Evolutionary conservation across 2,797 vertebrate genomes (phyloP).

Genomic region (Cyprinodon diabolis): DNA sequence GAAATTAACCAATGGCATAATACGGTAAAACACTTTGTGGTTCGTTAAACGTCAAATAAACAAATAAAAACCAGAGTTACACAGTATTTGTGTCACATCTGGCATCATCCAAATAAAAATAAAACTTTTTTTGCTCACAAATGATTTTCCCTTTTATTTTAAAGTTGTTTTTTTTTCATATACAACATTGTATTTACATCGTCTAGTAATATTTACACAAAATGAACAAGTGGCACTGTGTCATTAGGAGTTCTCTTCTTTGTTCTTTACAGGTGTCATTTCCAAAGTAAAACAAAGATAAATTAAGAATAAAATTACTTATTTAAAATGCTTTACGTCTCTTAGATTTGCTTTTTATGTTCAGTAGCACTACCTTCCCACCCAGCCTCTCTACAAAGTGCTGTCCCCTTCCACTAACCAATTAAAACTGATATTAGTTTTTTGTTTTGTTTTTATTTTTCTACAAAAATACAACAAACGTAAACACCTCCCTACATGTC

Average conservation of each 20-base stretch:
- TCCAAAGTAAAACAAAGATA: slow-evolving; percentile 74
- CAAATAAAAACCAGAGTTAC: slow-evolving; percentile 42
- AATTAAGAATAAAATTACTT: slow-evolving; percentile 63
- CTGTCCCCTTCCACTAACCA: slow-evolving; percentile 66
- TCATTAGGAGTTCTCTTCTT: slow-evolving; percentile 76
- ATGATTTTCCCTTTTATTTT: slow-evolving; percentile 83
- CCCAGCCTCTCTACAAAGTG: slow-evolving; percentile 79
- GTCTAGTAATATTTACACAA: slow-evolving; percentile 85
- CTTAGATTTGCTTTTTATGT: slow-evolving; percentile 36
- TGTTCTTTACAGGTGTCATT: slow-evolving; percentile 74
- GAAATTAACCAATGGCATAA: slow-evolving; percentile 67
- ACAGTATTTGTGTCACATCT: slow-evolving; percentile 68
- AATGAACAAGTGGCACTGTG: slow-evolving; percentile 85
- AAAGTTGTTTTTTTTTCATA: slow-evolving; percentile 84
- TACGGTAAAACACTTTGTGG: slow-evolving; percentile 68
- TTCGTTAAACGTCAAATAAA: slow-evolving; percentile 69
- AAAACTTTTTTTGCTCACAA: slow-evolving; percentile 78
- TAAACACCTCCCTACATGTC: slow-evolving; percentile 23
- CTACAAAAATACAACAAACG: slow-evolving; percentile 72
- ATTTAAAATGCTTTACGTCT: slow-evolving; percentile 65
- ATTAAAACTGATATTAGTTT: slow-evolving; percentile 51
- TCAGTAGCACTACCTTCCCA: slow-evolving; percentile 75
- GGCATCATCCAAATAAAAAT: slow-evolving; percentile 62
- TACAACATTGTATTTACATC: slow-evolving; percentile 88
- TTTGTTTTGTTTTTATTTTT: slow-evolving; percentile 35